These are phyloP conservation scores for Chrysomela aeneicollis DNA, from an alignment of 2,888 invertebrate species.

Conservation along the genomic window DNA sequence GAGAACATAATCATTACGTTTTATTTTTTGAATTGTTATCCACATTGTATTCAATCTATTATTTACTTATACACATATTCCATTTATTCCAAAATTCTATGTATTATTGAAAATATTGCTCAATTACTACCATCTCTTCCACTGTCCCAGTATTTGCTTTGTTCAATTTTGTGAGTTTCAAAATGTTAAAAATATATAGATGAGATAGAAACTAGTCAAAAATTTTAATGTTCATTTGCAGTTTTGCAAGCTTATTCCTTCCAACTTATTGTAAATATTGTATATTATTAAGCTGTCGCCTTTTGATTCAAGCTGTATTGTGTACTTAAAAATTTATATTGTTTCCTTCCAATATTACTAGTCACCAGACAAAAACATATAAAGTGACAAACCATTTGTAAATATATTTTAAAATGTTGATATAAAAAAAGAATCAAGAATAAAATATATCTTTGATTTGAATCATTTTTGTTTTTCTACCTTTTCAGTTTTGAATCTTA, in stretches of 20 bases:
- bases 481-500: not conserved
- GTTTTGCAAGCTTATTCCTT: not conserved
- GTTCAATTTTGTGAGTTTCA: conserved; percentile 2
- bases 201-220: conserved; percentile 21
- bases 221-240: not conserved
- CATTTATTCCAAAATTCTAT: not conserved
- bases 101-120: not conserved
- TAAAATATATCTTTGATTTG: not conserved
- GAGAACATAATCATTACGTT: not conserved
- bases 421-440: conserved; percentile 12
- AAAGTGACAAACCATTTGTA: conserved; percentile 21
- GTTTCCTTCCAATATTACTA: conserved; percentile 14
- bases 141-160: not conserved
- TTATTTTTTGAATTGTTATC: not conserved
- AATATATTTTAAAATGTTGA: conserved; percentile 17
- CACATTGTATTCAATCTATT: not conserved
- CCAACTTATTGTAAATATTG: conserved; percentile 21
- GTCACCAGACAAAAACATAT: conserved; percentile 15
- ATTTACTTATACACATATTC: not conserved
- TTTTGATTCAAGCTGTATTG: conserved; percentile 12
- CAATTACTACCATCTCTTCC: not conserved
- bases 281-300: conserved; percentile 25
- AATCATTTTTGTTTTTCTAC: not conserved
- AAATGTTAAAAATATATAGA: conserved; percentile 1
- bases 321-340: conserved; percentile 9